phyloP scores from a whole-genome alignment of 2,113 vertebrate genomes.

The Alces alces region DNA sequence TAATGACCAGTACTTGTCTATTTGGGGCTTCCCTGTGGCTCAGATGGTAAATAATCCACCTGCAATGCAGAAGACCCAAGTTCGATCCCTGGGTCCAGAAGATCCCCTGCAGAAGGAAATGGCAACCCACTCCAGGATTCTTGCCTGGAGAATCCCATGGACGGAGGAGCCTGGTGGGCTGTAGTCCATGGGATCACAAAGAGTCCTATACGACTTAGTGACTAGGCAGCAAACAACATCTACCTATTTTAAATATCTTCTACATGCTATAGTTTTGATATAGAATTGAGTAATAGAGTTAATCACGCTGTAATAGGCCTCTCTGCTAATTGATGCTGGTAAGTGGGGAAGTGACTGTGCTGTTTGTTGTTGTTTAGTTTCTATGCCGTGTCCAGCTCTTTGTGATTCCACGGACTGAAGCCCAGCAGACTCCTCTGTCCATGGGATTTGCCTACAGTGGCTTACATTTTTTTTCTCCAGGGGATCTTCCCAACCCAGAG shows the following conservation, averaged over 20 bases:
- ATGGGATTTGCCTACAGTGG: background rate
- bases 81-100: background rate
- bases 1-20: background rate
- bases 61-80: background rate
- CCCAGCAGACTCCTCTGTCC: background rate
- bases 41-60: background rate
- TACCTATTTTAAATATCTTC: background rate
- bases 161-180: background rate
- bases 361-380: background rate
- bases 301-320: fast-evolving
- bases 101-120: background rate
- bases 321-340: background rate
- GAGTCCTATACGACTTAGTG: background rate
- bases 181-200: background rate
- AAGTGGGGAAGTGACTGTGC: background rate
- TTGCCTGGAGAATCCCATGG: background rate
- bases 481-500: background rate
- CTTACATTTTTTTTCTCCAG: background rate
- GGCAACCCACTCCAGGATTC: background rate
- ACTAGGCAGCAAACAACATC: background rate
- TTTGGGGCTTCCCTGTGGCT: background rate
- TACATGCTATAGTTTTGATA: background rate
- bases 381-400: fast-evolving
- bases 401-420: background rate
- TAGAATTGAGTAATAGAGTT: fast-evolving